Evolutionary conservation across 1,140 invertebrate genomes (phyloP).

Genomic region (Drosophila melanica): DNA sequence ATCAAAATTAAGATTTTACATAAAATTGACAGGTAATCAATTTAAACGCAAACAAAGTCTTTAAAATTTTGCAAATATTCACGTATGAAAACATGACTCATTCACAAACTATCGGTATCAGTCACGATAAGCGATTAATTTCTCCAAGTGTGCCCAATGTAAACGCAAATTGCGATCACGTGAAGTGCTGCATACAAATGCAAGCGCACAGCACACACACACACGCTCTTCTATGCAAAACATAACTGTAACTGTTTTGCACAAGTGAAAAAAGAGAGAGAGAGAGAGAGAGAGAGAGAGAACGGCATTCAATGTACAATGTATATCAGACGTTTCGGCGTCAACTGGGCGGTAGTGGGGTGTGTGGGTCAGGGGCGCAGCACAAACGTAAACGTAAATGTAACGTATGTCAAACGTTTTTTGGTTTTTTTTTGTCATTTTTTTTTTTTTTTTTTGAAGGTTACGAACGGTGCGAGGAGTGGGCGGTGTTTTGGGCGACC

Average conservation of each 20-base stretch:
- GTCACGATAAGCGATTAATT: constrained; percentile 27
- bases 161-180: constrained; percentile 32
- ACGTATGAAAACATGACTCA: constrained; percentile 4
- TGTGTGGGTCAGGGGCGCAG: background rate
- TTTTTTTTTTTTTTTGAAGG: constrained; percentile 60
- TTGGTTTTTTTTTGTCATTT: constrained; percentile 7
- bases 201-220: constrained; percentile 2
- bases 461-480: constrained; percentile 50
- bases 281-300: background rate
- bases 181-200: constrained; percentile 28
- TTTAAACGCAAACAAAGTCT: background rate
- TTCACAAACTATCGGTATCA: constrained; percentile 26
- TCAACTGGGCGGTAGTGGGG: constrained; percentile 8
- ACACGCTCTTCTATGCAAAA: background rate
- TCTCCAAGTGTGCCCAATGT: constrained; percentile 14
- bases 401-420: constrained; percentile 15
- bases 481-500: constrained; percentile 29
- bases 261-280: constrained; percentile 8
- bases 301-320: constrained; percentile 22
- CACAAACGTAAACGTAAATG: constrained; percentile 6
- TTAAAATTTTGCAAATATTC: background rate
- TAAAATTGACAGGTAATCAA: background rate
- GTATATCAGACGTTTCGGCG: constrained; percentile 49
- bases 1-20: background rate
- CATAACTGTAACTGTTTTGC: constrained; percentile 38